phyloP scores from a whole-genome alignment of 35 echinoderm and acorn worm genomes.

The Apostichopus japonicus region DNA sequence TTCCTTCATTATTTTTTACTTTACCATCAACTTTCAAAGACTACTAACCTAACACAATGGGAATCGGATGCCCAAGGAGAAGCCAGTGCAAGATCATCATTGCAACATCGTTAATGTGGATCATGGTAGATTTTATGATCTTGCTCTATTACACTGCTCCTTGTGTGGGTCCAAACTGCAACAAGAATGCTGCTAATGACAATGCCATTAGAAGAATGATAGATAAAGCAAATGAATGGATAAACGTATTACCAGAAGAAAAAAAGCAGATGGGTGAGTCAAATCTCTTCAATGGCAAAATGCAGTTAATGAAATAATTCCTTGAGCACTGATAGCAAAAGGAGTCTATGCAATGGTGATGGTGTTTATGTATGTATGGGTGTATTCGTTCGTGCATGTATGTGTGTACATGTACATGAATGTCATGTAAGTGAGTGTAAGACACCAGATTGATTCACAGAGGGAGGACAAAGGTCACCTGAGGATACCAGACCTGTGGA shows the following conservation, averaged over 20 bases:
- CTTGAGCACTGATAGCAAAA: no score
- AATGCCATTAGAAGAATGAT: conserved; percentile 80
- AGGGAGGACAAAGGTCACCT: no score
- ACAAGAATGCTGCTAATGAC: conserved; percentile 21
- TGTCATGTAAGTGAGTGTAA: no score
- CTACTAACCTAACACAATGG: neutral
- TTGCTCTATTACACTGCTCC: conserved; percentile 93
- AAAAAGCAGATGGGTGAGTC: conserved; percentile 90
- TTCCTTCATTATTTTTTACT: neutral
- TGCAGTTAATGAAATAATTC: no score
- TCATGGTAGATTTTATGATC: conserved; percentile 84
- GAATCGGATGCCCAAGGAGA: conserved; percentile 71
- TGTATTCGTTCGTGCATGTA: no score
- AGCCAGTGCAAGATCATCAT: conserved; percentile 98
- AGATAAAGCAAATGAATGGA: conserved; percentile 95
- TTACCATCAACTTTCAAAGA: neutral
- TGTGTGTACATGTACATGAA: no score
- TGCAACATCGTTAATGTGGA: conserved; percentile 92
- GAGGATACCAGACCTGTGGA: no score
- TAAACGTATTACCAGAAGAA: conserved; percentile 86
- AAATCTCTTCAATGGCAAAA: neutral
- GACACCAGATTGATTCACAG: no score
- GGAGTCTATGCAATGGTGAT: no score
- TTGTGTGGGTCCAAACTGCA: conserved; percentile 81
- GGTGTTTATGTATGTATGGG: neutral